These are phyloP conservation scores for Papilio polyxenes DNA, from an alignment of 1,140 invertebrate species.

Conservation along the genomic window DNA sequence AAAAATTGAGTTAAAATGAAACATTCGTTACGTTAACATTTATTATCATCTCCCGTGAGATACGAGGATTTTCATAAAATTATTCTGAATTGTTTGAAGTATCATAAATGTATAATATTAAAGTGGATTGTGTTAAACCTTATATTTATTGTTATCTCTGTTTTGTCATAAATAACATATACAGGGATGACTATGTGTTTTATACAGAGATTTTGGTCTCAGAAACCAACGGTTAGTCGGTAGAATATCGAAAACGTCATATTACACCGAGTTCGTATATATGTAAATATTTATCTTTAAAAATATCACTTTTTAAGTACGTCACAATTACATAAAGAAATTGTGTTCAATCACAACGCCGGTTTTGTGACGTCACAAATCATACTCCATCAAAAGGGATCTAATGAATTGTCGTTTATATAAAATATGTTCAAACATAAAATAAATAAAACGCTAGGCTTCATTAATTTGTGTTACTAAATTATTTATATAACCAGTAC, in stretches of 20 bases:
- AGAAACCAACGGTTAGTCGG: no score
- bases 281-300: no score
- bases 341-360: no score
- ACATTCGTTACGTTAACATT: conserved; percentile 14
- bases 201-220: no score
- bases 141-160: background rate
- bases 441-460: background rate
- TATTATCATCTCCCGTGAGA: conserved; percentile 5
- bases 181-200: no score
- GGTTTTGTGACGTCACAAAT: background rate
- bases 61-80: background rate
- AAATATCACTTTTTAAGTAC: background rate
- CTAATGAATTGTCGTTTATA: background rate
- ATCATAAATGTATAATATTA: conserved; percentile 3
- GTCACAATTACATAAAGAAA: background rate
- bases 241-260: no score
- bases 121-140: background rate
- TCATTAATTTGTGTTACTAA: no score
- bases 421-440: background rate
- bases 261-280: no score
- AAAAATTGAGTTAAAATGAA: conserved; percentile 14
- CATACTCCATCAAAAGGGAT: background rate
- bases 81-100: background rate
- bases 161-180: no score
- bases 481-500: no score